Percentiles rank a stretch among this genome's conserved stretches.
phyloP scores from a whole-genome alignment of 2,888 invertebrate genomes.

The Yponomeuta evonymella region DNA sequence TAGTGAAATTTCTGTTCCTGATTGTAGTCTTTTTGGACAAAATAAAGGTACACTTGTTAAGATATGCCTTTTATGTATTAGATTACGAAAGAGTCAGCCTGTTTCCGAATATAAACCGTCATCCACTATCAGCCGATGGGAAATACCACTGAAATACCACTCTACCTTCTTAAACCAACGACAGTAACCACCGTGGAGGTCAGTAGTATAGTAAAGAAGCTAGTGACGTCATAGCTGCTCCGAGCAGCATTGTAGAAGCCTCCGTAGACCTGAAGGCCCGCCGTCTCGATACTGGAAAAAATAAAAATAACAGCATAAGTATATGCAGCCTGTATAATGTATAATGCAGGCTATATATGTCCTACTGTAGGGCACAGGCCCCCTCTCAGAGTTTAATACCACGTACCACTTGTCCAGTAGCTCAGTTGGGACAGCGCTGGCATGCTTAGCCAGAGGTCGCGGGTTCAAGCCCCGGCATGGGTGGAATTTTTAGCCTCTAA shows the following conservation, averaged over 20 bases:
- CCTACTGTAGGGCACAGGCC: no score
- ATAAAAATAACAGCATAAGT: background rate
- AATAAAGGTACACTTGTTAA: background rate
- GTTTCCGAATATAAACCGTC: background rate
- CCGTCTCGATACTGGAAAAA: constrained; percentile 85
- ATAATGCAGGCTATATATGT: no score
- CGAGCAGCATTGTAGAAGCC: constrained; percentile 84
- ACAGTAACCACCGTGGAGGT: constrained; percentile 48
- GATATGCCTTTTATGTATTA: background rate
- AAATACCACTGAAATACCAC: background rate
- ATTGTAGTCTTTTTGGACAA: no score
- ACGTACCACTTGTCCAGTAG: no score
- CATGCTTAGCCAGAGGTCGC: no score
- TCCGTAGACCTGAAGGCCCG: constrained; percentile 89
- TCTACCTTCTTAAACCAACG: constrained; percentile 25
- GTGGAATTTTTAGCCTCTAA: no score
- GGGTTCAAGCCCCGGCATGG: no score
- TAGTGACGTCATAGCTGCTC: constrained; percentile 46
- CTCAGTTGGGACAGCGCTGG: no score
- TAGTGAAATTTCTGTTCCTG: no score
- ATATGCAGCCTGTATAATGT: background rate
- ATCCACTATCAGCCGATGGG: background rate
- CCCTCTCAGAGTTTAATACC: no score
- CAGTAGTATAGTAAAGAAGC: constrained; percentile 50
- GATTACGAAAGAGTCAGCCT: background rate